Evolutionary conservation across 2,888 invertebrate species (phyloP).

Genomic region (Philhelius pedissequus): DNA sequence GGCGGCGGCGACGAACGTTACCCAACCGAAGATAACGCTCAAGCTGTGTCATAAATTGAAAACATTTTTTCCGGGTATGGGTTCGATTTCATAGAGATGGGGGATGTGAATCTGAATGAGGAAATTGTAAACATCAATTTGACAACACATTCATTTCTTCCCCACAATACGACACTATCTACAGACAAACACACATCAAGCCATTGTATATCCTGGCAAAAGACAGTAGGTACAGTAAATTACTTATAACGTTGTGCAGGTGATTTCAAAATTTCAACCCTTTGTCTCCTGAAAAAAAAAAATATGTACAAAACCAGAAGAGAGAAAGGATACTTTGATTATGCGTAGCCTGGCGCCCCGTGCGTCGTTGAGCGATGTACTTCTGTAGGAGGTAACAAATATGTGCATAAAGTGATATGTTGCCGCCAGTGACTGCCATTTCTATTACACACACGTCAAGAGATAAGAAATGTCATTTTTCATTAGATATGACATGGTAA

Average conservation of each 20-base stretch:
- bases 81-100: not conserved
- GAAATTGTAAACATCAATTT: slow-evolving; percentile 69
- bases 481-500: slow-evolving; percentile 62
- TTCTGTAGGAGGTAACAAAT: not conserved
- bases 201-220: slow-evolving; percentile 11
- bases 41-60: slow-evolving; percentile 67
- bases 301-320: not conserved
- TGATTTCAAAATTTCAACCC: slow-evolving; percentile 51
- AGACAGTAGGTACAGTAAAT: not conserved
- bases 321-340: not conserved
- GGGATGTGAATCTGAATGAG: slow-evolving; percentile 23
- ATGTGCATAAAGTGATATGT: slow-evolving; percentile 17
- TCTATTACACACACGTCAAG: slow-evolving; percentile 46
- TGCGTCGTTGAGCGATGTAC: not conserved
- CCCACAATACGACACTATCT: not conserved
- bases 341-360: not conserved
- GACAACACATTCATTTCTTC: slow-evolving; percentile 52
- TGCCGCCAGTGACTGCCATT: slow-evolving; percentile 47
- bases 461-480: slow-evolving; percentile 67
- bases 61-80: slow-evolving; percentile 37
- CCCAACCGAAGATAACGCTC: slow-evolving; percentile 60
- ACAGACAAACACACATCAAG: not conserved
- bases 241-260: slow-evolving; percentile 28
- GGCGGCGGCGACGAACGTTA: not conserved
- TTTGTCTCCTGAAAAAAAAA: not conserved